Evolutionary conservation across 2,797 vertebrate genomes (phyloP), one percentile per base, ranked within the genome.

Genomic region (Girardinus metallicus): DNA sequence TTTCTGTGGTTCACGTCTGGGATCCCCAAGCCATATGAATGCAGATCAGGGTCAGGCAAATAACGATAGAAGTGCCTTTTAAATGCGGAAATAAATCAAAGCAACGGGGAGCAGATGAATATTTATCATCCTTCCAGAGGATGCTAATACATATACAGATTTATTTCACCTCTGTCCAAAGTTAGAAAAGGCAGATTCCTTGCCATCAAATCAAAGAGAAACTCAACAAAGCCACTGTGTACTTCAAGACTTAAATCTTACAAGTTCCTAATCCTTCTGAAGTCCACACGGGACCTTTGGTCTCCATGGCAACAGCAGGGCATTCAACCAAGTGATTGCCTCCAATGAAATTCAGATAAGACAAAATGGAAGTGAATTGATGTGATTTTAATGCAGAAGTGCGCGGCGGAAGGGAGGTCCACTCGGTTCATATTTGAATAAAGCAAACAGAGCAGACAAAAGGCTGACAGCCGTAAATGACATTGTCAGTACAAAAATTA

Each of bases 401-500:
- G 97, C 97, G 97, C 96, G 92, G 96, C 92, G 95, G 97, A 97
- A 96, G 97, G 98, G 97, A 98, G 98, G 98, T 98, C 97, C 97
- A 96, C 97, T 97, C 95, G 98, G 97, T 99, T 99, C 98, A 99
- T 99, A 99, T 99, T 99, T 99, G 98, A 99, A 99, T 99, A 99
- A 99, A 99, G 98, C 98, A 99, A 99, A 99, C 98, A 99, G 96
- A 96, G 94, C 96, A 97, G 97, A 99, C 97, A 99, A 99, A 99
- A 97, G 98, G 97, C 97, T 99, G 98, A 99, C 98, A 99, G 99
- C 97, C 97, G 97, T 99, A 99, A 99, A 99, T 99, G 98, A 99
- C 99, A 99, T 99, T 99, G 99, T 99, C 99, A 99, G 98, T 98
- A 97, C 98, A 98, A 98, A 99, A 99, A 99, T 99, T 99, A 99